Evolutionary conservation across 2,888 invertebrate species (phyloP).

Genomic region (Caenorhabditis japonica): DNA sequence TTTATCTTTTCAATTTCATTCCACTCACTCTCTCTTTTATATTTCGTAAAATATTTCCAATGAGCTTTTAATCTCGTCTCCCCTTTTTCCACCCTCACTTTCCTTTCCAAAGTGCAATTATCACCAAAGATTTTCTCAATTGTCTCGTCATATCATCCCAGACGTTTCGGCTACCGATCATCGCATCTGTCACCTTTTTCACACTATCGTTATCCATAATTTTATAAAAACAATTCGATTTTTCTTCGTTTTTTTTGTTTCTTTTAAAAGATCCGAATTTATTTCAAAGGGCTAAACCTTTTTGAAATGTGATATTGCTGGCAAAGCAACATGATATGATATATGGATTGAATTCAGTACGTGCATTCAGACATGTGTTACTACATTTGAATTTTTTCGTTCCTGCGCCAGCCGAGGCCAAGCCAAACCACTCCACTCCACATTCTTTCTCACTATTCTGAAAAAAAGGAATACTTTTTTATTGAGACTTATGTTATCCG

Average conservation of each 20-base stretch:
- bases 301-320: slow-evolving; percentile 47
- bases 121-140: slow-evolving; percentile 40
- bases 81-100: slow-evolving; percentile 6
- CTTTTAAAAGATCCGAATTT: slow-evolving; percentile 13
- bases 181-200: slow-evolving; percentile 41
- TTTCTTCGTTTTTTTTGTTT: slow-evolving; percentile 16
- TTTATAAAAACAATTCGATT: slow-evolving; percentile 19
- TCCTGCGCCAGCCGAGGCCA: too few species aligned
- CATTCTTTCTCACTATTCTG: slow-evolving; percentile 22
- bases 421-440: slow-evolving; percentile 3
- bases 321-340: slow-evolving; percentile 49
- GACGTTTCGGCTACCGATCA: slow-evolving; percentile 27
- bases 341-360: slow-evolving; percentile 42
- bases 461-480: slow-evolving; percentile 24
- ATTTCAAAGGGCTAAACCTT: slow-evolving; percentile 31
- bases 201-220: slow-evolving; percentile 26
- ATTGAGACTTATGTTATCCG: slow-evolving; percentile 26
- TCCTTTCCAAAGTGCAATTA: slow-evolving; percentile 48
- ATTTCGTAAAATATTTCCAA: slow-evolving; percentile 29
- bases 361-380: slow-evolving; percentile 46
- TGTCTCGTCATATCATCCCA: slow-evolving; percentile 41
- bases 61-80: slow-evolving; percentile 11
- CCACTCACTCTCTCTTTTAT: too few species aligned
- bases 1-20: too few species aligned
- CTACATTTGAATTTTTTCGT: slow-evolving; percentile 38